Evolutionary conservation across 2,888 invertebrate genomes (phyloP), one percentile per base, ranked within the genome.

Genomic region (Trichopria drosophilae): DNA sequence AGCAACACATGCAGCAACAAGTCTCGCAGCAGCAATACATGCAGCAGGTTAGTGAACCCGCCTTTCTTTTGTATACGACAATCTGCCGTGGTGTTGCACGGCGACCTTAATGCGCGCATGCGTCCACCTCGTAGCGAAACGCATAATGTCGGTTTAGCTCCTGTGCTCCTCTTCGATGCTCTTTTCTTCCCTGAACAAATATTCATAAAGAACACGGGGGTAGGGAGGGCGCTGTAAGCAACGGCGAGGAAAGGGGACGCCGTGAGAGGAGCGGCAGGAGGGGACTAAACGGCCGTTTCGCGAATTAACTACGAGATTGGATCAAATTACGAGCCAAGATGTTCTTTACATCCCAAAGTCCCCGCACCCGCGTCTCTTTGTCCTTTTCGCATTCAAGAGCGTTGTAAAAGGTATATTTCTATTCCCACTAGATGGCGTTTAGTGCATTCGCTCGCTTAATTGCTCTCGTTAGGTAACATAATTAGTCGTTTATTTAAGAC

Each of bases 11-110:
- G 59, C 72, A 71, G 58, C 73, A 71, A 60, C 74, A 73, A 61
- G 73, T 74, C 47, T 65, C 71, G 32, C 74, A 73, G 62, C 71
- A 72, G 58, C 72, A 75, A 54, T 76, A 76, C 55, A 76, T 76
- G 73, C 76, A 72, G 66, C 73, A 77, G 74, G 76, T 76, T 58
- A 64, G 67, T 67, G 51, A 60, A 58, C 50, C 56, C 52, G 48
- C 46, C 57, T 39, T 44, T 20, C 28, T 24, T 9, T 7, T 12
- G n/a, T 32, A 32, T n/a, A 32, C 13, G 13, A 32, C 10, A 12
- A n/a, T 32, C n/a, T n/a, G n/a, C n/a, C n/a, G n/a, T n/a, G n/a
- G n/a, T n/a, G n/a, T n/a, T n/a, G n/a, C n/a, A n/a, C n/a, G n/a
- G n/a, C n/a, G n/a, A n/a, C n/a, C n/a, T n/a, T n/a, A n/a, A n/a